Evolutionary conservation across 2,888 invertebrate genomes (phyloP).

Genomic region (Galeruca laticollis): DNA sequence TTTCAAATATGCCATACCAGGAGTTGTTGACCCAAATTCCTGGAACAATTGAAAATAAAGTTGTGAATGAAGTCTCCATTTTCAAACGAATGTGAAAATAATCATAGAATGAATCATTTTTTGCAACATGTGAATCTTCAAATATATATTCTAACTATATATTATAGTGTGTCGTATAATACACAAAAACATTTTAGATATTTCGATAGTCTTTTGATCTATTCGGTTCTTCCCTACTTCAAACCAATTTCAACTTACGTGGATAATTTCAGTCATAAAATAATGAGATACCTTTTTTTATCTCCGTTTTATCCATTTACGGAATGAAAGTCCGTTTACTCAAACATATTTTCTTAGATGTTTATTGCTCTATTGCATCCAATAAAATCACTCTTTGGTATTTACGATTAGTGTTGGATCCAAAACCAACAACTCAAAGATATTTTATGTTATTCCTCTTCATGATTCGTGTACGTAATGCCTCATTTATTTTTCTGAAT

Average conservation of each 20-base stretch:
- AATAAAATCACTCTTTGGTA: slow-evolving; percentile 36
- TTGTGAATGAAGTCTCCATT: too few relatives aligned
- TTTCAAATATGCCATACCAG: too few relatives aligned
- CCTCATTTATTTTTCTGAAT: slow-evolving; percentile 17
- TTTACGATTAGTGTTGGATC: slow-evolving; percentile 28
- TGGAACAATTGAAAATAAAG: too few relatives aligned
- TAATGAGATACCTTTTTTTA: slow-evolving; percentile 4
- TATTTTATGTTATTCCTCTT: slow-evolving; percentile 24
- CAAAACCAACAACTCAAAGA: slow-evolving; percentile 23
- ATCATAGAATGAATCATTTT: too few relatives aligned
- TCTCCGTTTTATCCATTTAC: slow-evolving; percentile 9
- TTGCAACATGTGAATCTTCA: too few relatives aligned
- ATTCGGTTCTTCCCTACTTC: neutral
- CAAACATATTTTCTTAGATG: slow-evolving; percentile 14
- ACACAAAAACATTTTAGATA: too few relatives aligned
- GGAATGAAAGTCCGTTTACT: slow-evolving; percentile 14
- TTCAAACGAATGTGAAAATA: too few relatives aligned
- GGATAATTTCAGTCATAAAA: slow-evolving; percentile 7
- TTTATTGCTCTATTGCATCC: slow-evolving; percentile 29
- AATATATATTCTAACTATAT: too few relatives aligned
- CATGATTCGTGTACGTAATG: slow-evolving; percentile 16
- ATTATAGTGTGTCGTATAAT: too few relatives aligned
- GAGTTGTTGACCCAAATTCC: too few relatives aligned
- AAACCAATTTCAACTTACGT: neutral
- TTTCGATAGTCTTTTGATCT: neutral